Percentiles rank a stretch among this genome's conserved stretches.
phyloP scores from a whole-genome alignment of 1,140 invertebrate genomes.

The Ooceraea biroi region DNA sequence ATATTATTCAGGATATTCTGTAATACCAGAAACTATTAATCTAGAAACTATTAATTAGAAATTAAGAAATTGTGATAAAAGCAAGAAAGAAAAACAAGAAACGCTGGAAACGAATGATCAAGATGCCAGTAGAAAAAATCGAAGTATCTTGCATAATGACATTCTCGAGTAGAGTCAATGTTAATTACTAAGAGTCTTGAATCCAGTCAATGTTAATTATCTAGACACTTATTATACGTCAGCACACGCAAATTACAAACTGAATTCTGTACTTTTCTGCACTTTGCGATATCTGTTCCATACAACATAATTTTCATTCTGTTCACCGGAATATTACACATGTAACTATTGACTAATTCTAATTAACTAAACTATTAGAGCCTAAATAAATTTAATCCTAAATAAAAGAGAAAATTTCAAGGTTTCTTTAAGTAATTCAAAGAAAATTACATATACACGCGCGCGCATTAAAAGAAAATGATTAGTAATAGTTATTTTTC shows the following conservation, averaged over 20 bases:
- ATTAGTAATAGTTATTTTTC: no score
- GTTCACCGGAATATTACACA: neutral
- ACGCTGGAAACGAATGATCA: no score
- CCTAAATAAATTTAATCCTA: neutral
- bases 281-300: neutral
- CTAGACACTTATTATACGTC: neutral
- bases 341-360: neutral
- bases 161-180: no score
- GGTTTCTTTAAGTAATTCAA: neutral
- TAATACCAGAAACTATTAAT: neutral
- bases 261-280: neutral
- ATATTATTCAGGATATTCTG: neutral
- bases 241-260: neutral
- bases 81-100: neutral
- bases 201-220: slow-evolving; percentile 1
- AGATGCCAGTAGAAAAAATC: no score
- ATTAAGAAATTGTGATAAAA: neutral
- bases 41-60: no score
- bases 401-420: neutral
- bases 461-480: no score
- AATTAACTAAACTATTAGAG: neutral
- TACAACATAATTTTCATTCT: neutral
- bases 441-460: neutral
- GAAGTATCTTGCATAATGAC: no score
- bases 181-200: neutral